Evolutionary conservation across 2,888 invertebrate species (phyloP), one percentile per base, ranked within the genome.

Genomic region (Eutolmus rufibarbis): DNA sequence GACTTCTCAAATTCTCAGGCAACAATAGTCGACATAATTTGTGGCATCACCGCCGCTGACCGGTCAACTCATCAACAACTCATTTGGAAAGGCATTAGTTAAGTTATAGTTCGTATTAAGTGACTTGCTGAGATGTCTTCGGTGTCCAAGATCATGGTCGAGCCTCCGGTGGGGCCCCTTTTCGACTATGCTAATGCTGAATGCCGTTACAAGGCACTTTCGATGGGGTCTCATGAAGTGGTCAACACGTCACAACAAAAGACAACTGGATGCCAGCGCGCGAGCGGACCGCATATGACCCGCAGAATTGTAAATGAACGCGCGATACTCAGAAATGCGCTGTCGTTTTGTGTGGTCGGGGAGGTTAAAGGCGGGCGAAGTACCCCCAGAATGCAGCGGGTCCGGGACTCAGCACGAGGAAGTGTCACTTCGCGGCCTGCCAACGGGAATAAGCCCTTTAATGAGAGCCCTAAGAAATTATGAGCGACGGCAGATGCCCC

Each of bases 131-230:
- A 4, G 31, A 46, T 46, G 34, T 66, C 37, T n/a, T 28, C 66
- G 31, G 37, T 43, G 23, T 16, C 43, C n/a, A 84, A 66, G 66
- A 84, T 74, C 84, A 82, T 34, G 56, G 56, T 31, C 57, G n/a
- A 9, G 8, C 23, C 66, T 66, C 66, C 23, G 66, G 23, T 23
- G 23, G 8, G 66, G 57, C 8, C 23, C 66, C 19, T 31, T 16
- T n/a, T 40, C 5, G 34, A 8, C 34, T 51, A 81, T 43, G n/a
- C 40, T 34, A 40, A 76, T 76, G 76, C 37, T 37, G 76, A n/a
- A 34, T 46, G 78, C 78, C 87, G 66, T 87, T 87, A 87, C 85
- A 86, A 86, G 56, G 88, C 86, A 88, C 79, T 82, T 86, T 88
- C 76, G 74, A 88, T 86, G 51, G 28, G 86, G 86, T 88, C 88